A percentile compares a stretch with the other conserved stretches of the same genome.
These are phyloP conservation scores for Spinus olivaceus DNA, from an alignment of 2,797 vertebrate species.

Conservation along the genomic window DNA sequence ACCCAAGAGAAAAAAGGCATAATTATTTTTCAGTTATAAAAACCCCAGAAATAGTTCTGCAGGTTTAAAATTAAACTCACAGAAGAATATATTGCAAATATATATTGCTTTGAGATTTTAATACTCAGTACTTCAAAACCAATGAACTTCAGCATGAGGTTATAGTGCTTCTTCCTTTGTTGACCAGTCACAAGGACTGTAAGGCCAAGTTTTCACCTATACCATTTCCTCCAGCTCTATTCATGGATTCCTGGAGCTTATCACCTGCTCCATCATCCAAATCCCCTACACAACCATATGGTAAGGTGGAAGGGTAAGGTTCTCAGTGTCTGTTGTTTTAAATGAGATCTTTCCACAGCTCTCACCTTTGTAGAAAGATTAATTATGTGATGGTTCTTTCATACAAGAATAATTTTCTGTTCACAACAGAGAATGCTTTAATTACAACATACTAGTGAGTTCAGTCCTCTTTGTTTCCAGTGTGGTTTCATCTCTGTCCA, in stretches of 20 bases:
- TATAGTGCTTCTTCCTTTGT: not conserved
- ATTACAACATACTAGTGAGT: not conserved
- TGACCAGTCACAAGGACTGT: not conserved
- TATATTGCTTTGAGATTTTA: not conserved
- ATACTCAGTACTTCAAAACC: not conserved
- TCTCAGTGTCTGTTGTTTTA: not conserved
- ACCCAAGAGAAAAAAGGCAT: not conserved
- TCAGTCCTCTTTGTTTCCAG: not conserved
- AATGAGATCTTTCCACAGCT: not conserved
- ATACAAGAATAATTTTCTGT: not conserved
- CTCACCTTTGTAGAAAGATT: not conserved
- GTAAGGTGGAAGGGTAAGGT: not conserved
- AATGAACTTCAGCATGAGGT: not conserved
- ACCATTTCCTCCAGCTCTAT: not conserved
- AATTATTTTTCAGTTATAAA: not conserved
- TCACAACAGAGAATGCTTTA: not conserved
- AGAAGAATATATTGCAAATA: not conserved
- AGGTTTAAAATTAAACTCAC: not conserved
- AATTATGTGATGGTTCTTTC: not conserved
- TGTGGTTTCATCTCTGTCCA: not conserved
- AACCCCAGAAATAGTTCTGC: fast-evolving
- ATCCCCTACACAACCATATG: not conserved
- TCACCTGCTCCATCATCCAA: not conserved
- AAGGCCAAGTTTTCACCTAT: not conserved
- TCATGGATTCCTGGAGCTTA: not conserved